These are phyloP conservation scores for Brachyrhaphis roseni DNA, from an alignment of 2,797 vertebrate genomes.

Conservation along the genomic window DNA sequence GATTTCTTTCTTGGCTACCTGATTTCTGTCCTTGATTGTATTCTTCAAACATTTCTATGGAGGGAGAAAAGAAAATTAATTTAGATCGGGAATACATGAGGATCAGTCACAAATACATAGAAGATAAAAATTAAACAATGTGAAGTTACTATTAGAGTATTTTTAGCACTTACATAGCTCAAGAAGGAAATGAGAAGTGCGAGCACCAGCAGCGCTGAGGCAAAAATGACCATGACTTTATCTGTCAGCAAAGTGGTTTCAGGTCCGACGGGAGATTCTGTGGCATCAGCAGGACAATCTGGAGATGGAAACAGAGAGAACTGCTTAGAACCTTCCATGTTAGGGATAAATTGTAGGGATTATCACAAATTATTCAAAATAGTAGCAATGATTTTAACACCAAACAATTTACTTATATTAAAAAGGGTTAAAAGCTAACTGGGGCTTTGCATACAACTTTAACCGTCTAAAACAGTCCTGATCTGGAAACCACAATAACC, in stretches of 20 bases:
- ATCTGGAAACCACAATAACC: not conserved
- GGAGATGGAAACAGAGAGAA: slow-evolving; percentile 27
- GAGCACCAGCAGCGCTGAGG: slow-evolving; percentile 38
- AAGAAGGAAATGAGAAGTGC: slow-evolving; percentile 54
- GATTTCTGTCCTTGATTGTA: slow-evolving; percentile 28
- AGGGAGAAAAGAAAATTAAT: slow-evolving; percentile 5
- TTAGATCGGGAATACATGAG: not conserved
- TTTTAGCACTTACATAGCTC: slow-evolving; percentile 74
- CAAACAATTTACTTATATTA: not conserved
- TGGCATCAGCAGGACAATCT: slow-evolving; percentile 37
- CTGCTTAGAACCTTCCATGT: not conserved
- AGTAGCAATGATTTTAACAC: too few relatives aligned
- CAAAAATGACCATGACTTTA: slow-evolving; percentile 39
- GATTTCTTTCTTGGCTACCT: slow-evolving; percentile 19
- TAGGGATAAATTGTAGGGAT: not conserved
- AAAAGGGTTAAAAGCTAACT: not conserved
- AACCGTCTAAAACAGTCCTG: not conserved
- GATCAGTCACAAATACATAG: not conserved
- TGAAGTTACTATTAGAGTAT: not conserved
- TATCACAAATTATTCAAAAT: not conserved
- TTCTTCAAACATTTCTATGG: slow-evolving; percentile 61
- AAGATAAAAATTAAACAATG: not conserved
- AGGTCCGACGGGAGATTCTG: not conserved
- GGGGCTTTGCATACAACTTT: not conserved
- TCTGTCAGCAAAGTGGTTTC: not conserved